phyloP scores from a whole-genome alignment of 2,113 vertebrate genomes.

The Phalacrocorax pelagicus region DNA sequence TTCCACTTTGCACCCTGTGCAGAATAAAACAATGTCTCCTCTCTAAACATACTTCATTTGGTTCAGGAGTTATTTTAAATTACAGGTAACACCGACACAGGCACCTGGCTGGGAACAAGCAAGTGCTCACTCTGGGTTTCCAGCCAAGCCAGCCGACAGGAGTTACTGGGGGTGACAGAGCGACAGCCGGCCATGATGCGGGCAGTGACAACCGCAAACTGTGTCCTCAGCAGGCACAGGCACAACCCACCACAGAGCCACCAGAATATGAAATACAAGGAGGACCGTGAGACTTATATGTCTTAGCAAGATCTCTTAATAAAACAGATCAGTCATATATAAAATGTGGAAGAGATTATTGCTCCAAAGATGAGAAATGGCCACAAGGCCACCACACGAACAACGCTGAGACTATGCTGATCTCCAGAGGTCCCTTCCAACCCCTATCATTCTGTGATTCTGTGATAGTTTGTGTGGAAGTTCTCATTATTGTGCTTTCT shows the following conservation, averaged over 20 bases:
- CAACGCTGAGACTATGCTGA: neutral
- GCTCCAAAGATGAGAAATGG: too few relatives aligned
- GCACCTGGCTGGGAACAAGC: neutral
- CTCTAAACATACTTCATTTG: too few relatives aligned
- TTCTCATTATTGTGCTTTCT: neutral
- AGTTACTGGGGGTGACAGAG: accelerated
- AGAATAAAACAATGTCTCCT: too few relatives aligned
- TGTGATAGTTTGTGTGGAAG: neutral
- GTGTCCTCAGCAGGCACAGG: neutral
- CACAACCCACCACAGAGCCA: accelerated
- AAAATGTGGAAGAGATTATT: neutral
- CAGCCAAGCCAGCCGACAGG: neutral
- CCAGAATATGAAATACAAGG: neutral
- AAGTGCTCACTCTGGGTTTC: too few relatives aligned
- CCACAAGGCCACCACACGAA: neutral
- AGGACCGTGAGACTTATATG: neutral
- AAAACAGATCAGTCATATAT: neutral
- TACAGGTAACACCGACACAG: too few relatives aligned
- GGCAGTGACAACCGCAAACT: accelerated
- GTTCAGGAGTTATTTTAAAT: too few relatives aligned
- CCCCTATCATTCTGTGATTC: too few relatives aligned
- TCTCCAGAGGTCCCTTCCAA: too few relatives aligned
- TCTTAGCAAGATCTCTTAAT: neutral
- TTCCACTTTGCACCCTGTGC: too few relatives aligned
- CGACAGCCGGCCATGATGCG: neutral